phyloP scores from a whole-genome alignment of 2,113 vertebrate genomes.

The Vombatus ursinus region DNA sequence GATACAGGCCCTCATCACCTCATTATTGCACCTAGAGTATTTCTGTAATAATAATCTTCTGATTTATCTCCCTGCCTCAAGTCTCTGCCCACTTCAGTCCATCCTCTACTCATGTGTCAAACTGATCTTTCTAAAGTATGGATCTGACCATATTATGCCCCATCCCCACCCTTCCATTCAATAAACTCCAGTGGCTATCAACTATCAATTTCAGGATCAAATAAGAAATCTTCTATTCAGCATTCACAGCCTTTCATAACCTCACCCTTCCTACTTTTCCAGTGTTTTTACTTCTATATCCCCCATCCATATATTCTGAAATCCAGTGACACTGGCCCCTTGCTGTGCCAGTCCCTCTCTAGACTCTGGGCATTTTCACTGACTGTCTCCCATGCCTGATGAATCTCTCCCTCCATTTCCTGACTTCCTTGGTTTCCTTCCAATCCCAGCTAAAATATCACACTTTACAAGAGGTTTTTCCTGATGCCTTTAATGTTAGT shows the following conservation, averaged over 20 bases:
- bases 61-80: background rate
- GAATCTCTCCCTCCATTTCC: background rate
- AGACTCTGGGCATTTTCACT: background rate
- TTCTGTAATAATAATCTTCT: background rate
- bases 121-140: background rate
- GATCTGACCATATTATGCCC: background rate
- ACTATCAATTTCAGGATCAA: background rate
- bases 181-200: background rate
- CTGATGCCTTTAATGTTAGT: background rate
- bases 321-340: background rate
- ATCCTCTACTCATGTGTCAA: background rate
- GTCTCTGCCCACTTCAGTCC: background rate
- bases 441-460: background rate
- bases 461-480: background rate
- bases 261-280: background rate
- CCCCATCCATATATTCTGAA: background rate
- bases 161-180: background rate
- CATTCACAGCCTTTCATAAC: background rate
- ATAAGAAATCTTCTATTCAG: background rate
- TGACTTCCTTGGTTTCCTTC: background rate
- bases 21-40: background rate
- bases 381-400: background rate
- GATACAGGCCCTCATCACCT: too few relatives aligned
- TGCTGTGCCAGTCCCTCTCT: background rate
- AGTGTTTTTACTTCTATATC: background rate